A percentile compares a stretch with the other conserved stretches of the same genome.
Evolutionary conservation across 2,113 vertebrate species (phyloP).

Genomic region (Struthio camelus): DNA sequence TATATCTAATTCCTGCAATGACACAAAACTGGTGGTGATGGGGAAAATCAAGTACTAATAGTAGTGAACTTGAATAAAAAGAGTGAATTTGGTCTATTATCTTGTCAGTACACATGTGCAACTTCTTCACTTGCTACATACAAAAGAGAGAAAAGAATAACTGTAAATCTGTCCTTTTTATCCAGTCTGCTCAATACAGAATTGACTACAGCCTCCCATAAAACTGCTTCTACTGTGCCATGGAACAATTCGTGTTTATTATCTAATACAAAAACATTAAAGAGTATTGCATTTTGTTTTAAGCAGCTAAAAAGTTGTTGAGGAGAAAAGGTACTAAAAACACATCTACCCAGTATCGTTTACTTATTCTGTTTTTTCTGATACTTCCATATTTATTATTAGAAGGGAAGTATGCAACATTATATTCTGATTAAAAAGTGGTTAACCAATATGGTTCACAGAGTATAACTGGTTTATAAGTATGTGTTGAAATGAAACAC

Average conservation of each 20-base stretch:
- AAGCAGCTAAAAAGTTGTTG: not conserved
- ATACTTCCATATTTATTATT: not conserved
- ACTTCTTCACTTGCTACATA: not conserved
- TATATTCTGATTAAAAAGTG: not conserved
- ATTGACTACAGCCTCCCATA: not conserved
- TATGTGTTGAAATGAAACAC: not conserved
- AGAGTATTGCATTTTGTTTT: not conserved
- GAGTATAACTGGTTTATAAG: not conserved
- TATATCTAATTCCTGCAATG: conserved; percentile 17
- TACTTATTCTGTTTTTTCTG: not conserved
- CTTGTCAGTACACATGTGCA: not conserved
- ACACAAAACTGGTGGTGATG: conserved; percentile 13
- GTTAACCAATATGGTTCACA: not conserved
- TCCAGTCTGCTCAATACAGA: not conserved
- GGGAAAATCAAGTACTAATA: not conserved
- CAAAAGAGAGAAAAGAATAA: not conserved
- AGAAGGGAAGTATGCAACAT: not conserved
- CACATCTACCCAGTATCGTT: not conserved
- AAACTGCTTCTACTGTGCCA: too few species aligned
- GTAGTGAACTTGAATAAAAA: not conserved
- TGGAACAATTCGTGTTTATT: not conserved
- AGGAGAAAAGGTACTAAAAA: not conserved
- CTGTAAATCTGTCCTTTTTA: not conserved
- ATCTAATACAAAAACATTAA: not conserved
- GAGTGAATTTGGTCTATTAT: not conserved